These are phyloP conservation scores for Perizoma flavofasciatum DNA, from an alignment of 2,888 invertebrate species.

Conservation along the genomic window DNA sequence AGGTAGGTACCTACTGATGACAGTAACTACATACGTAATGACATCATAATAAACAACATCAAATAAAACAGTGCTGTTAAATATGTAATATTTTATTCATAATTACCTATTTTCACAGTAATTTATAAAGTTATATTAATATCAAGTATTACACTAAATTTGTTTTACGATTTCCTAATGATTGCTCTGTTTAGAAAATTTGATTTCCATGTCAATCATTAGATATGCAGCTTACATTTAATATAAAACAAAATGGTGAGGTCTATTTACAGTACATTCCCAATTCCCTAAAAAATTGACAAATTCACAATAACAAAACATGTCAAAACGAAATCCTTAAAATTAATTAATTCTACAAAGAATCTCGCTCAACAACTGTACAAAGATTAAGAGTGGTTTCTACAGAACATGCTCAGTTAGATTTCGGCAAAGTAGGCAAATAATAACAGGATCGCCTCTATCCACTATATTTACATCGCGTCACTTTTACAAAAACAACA, in stretches of 20 bases:
- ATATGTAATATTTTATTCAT: conserved; percentile 85
- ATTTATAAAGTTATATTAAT: conserved; percentile 85
- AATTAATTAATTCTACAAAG: conserved; percentile 79
- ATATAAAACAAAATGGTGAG: conserved; percentile 80
- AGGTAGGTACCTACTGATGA: too few relatives aligned
- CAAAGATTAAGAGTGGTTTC: conserved; percentile 81
- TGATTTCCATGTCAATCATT: conserved; percentile 82
- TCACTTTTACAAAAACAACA: conserved; percentile 79
- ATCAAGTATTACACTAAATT: conserved; percentile 83
- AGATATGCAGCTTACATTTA: conserved; percentile 74
- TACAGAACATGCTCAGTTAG: conserved; percentile 72
- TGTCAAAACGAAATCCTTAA: conserved; percentile 74
- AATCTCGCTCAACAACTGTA: conserved; percentile 82
- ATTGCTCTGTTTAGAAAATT: conserved; percentile 83
- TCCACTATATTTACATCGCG: conserved; percentile 75
- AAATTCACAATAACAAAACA: conserved; percentile 86
- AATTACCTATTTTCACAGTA: conserved; percentile 85
- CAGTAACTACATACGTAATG: too few relatives aligned
- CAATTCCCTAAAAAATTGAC: conserved; percentile 89
- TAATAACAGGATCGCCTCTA: conserved; percentile 60
- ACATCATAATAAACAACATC: not conserved
- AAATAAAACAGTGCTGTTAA: conserved; percentile 73
- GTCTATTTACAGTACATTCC: conserved; percentile 86
- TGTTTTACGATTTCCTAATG: conserved; percentile 81
- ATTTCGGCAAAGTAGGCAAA: conserved; percentile 74